phyloP scores from a whole-genome alignment of 2,888 invertebrate species.

The Drosophila limbata region DNA sequence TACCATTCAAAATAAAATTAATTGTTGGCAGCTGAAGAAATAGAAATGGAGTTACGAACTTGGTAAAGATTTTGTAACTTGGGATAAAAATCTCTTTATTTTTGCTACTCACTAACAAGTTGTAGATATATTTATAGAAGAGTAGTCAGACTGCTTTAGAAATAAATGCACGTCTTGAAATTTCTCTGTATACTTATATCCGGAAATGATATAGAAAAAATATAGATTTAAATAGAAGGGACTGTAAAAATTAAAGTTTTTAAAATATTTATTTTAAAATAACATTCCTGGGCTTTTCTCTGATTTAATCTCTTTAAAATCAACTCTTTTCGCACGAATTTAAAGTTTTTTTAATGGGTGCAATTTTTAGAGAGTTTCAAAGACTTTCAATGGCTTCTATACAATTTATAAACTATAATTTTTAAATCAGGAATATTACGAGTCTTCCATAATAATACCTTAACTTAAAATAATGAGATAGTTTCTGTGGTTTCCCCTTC shows the following conservation, averaged over 20 bases:
- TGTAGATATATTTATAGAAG: not conserved
- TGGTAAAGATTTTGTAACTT: not conserved
- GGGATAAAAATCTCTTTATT: not conserved
- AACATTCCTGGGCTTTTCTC: too few relatives aligned
- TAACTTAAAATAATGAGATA: not conserved
- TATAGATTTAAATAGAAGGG: too few relatives aligned
- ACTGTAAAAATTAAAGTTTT: too few relatives aligned
- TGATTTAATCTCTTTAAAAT: too few relatives aligned
- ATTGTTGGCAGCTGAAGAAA: not conserved
- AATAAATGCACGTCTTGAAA: too few relatives aligned
- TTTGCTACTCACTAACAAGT: not conserved
- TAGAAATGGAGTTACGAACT: not conserved
- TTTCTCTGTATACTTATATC: too few relatives aligned
- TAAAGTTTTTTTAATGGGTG: not conserved
- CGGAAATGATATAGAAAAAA: too few relatives aligned
- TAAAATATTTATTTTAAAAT: too few relatives aligned
- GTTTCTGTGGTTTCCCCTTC: not conserved
- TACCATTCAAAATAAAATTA: slow-evolving; percentile 1
- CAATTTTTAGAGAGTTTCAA: not conserved
- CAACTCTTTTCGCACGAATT: too few relatives aligned
- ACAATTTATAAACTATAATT: not conserved
- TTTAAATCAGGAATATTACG: not conserved
- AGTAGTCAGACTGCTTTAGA: not conserved
- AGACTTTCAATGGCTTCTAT: not conserved
- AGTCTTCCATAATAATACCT: not conserved